These are phyloP conservation scores for Motacilla tschutschensis DNA, from an alignment of 2,113 vertebrate species.

Conservation along the genomic window DNA sequence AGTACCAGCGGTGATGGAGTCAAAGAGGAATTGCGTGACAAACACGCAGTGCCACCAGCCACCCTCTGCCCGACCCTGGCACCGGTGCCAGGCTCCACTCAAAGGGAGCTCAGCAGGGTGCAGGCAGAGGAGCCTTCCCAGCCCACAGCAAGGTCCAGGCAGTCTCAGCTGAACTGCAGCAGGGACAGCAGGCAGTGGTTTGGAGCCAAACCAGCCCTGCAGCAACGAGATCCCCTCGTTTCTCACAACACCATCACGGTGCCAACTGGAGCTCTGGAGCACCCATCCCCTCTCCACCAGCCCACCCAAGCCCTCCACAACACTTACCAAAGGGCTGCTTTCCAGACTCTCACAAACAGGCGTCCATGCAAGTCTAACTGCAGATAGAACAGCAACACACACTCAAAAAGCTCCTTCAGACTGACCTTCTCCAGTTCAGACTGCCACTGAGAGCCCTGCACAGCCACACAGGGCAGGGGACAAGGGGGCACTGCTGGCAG, in stretches of 20 bases:
- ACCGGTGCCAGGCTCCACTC: fast-evolving
- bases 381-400: neutral
- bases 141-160: neutral
- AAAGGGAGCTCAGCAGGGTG: neutral
- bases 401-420: neutral
- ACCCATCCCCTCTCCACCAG: neutral
- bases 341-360: neutral
- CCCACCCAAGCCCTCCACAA: neutral
- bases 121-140: neutral
- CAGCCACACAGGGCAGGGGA: neutral
- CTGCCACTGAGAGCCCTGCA: neutral
- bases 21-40: neutral
- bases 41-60: fast-evolving
- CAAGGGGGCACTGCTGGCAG: neutral
- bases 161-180: neutral
- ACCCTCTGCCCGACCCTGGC: fast-evolving
- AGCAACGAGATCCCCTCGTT: fast-evolving
- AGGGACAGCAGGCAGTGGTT: neutral
- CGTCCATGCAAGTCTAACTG: neutral
- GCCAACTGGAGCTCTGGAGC: fast-evolving
- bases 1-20: fast-evolving
- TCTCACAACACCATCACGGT: fast-evolving
- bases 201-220: neutral
- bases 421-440: neutral
- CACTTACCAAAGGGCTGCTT: neutral